phyloP scores from a whole-genome alignment of 2,113 vertebrate species.

The Phyllopteryx taeniolatus region DNA sequence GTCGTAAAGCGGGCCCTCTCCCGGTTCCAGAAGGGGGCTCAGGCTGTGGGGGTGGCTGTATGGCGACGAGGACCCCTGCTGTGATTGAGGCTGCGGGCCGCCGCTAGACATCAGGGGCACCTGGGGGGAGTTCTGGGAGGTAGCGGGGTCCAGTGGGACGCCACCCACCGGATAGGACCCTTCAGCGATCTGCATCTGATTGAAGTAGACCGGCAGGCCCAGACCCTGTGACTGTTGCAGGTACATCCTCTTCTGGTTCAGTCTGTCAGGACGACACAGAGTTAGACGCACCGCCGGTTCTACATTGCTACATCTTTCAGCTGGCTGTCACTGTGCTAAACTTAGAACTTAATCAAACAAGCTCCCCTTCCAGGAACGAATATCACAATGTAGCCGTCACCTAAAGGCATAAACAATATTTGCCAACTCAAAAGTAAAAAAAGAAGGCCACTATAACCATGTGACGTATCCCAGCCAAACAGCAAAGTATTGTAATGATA shows the following conservation, averaged over 20 bases:
- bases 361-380: background rate
- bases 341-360: background rate
- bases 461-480: background rate
- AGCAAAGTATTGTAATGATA: background rate
- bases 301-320: background rate
- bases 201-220: slow-evolving; percentile 89
- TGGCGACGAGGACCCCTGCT: slow-evolving; percentile 57
- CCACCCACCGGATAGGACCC: slow-evolving; percentile 73
- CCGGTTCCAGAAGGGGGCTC: slow-evolving; percentile 66
- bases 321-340: background rate
- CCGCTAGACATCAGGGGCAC: slow-evolving; percentile 65
- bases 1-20: slow-evolving; percentile 65
- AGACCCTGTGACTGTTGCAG: slow-evolving; percentile 88
- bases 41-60: slow-evolving; percentile 63
- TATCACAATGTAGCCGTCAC: background rate
- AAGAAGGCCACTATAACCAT: background rate
- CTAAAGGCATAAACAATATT: background rate
- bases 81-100: slow-evolving; percentile 72
- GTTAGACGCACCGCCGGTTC: slow-evolving; percentile 9
- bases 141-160: slow-evolving; percentile 75
- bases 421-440: background rate
- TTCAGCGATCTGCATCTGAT: slow-evolving; percentile 98
- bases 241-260: slow-evolving; percentile 93
- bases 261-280: slow-evolving; percentile 67
- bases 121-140: slow-evolving; percentile 72